Evolutionary conservation across 2,888 invertebrate species (phyloP), one percentile per base, ranked within the genome.

Genomic region (Pristionchus japonicus): DNA sequence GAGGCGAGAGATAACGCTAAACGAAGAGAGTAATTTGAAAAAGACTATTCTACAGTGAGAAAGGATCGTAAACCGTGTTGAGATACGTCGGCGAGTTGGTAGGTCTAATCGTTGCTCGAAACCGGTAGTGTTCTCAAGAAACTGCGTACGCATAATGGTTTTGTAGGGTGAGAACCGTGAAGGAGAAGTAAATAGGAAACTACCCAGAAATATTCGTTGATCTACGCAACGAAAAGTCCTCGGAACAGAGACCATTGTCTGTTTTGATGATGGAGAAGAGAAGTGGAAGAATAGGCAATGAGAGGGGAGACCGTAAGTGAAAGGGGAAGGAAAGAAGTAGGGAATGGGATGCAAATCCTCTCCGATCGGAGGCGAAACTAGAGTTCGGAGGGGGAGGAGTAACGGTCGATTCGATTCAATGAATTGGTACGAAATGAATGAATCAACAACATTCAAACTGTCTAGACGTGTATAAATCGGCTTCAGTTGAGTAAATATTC

Each of bases 191-290:
- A 23, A n/a, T n/a, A n/a, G n/a, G n/a, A 43, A 43, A 57, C 57
- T 57, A n/a, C 57, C 57, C 7, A n/a, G 57, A n/a, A 9, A 57
- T 17, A 15, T 23, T 57, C 3, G n/a, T 9, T 4, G n/a, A 57
- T 23, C 3, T 6, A 20, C 17, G 20, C 34, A 17, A 37, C 17
- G 20, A 70, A 17, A 37, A 43, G 34, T 13, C n/a, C n/a, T n/a
- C n/a, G n/a, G 74, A 23, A 43, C 43, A 17, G 74, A 40, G 74
- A 7, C n/a, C 23, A 74, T 74, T 40, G 74, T 74, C 74, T 74
- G 74, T 43, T 74, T 74, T 74, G 74, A 74, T 74, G 74, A 43
- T 17, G 74, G 74, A 43, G 74, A 70, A 31, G 67, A 27, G 61
- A 34, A n/a, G 40, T 52, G 20, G 52, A 52, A 43, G 74, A 43